Percentiles rank a stretch among this genome's conserved stretches.
These are phyloP conservation scores for Mus spretus DNA, from an alignment of 2,797 vertebrate species.

Conservation along the genomic window DNA sequence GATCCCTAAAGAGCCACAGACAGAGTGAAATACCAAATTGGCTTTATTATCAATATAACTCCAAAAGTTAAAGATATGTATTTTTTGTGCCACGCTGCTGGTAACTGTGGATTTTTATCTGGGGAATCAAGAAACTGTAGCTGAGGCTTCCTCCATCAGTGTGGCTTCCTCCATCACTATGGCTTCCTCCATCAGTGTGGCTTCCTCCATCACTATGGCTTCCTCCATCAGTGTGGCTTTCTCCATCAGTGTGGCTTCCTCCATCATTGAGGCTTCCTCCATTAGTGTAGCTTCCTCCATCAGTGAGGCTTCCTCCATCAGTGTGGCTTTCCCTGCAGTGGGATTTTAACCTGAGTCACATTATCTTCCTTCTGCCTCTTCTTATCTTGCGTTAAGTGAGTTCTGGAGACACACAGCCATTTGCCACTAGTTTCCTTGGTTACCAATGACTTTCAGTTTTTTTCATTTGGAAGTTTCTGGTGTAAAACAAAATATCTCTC, in stretches of 20 bases:
- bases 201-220: constrained; percentile 1
- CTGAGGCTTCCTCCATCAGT: not conserved
- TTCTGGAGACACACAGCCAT: constrained; percentile 65
- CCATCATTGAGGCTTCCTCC: too few relatives aligned
- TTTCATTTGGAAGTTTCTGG: constrained; percentile 83
- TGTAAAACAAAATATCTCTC: constrained; percentile 79
- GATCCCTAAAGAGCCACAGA: not conserved
- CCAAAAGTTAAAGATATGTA: not conserved
- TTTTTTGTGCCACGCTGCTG: constrained; percentile 25
- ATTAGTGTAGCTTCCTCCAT: too few relatives aligned
- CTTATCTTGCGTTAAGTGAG: constrained; percentile 76
- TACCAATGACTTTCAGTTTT: constrained; percentile 86
- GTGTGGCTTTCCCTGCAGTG: too few relatives aligned
- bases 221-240: too few relatives aligned
- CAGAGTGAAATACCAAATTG: constrained; percentile 57
- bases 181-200: not conserved
- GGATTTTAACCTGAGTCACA: constrained; percentile 60
- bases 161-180: not conserved
- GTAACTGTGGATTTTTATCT: constrained; percentile 58
- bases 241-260: too few relatives aligned
- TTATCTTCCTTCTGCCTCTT: constrained; percentile 77
- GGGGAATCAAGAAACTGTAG: constrained; percentile 15
- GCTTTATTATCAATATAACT: constrained; percentile 57
- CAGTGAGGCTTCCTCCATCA: too few relatives aligned
- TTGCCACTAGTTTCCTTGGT: constrained; percentile 87